Evolutionary conservation across 2,888 invertebrate species (phyloP).

Genomic region (Nemapogon koenigi): DNA sequence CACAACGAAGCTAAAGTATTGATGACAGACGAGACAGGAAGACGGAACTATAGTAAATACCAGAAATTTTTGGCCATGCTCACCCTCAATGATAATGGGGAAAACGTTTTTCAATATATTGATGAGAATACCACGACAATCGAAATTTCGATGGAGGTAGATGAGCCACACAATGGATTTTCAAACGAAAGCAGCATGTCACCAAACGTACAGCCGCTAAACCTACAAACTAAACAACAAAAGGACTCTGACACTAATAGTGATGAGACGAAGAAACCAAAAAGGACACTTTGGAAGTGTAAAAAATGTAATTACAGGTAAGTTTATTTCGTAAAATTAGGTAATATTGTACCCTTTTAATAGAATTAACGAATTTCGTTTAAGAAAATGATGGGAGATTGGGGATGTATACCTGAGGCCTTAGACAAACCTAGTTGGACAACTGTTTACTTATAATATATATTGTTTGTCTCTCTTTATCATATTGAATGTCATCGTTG

Average conservation of each 20-base stretch:
- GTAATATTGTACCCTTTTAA: neutral
- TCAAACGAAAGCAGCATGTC: conserved; percentile 39
- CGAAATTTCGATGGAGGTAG: conserved; percentile 49
- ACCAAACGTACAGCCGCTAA: conserved; percentile 68
- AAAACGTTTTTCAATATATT: conserved; percentile 52
- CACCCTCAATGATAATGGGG: conserved; percentile 63
- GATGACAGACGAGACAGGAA: conserved; percentile 90
- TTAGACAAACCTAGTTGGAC: no score
- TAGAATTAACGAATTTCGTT: no score
- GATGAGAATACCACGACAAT: conserved; percentile 33
- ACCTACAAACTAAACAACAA: conserved; percentile 53
- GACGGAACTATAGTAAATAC: conserved; percentile 91
- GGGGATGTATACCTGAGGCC: no score
- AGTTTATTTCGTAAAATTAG: conserved; percentile 25
- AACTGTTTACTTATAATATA: no score
- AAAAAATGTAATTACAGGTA: conserved; percentile 89
- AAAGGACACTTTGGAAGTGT: conserved; percentile 86
- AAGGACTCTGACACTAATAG: conserved; percentile 19
- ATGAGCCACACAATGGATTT: conserved; percentile 45
- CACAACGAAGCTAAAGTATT: conserved; percentile 84
- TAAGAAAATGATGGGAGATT: no score
- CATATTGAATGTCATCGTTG: no score
- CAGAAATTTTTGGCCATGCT: conserved; percentile 83
- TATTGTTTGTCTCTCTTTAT: no score
- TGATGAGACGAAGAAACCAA: conserved; percentile 58